A percentile compares a stretch with the other conserved stretches of the same genome.
These are phyloP conservation scores for Nothoprocta pentlandii DNA, from an alignment of 2,113 vertebrate species.

Conservation along the genomic window DNA sequence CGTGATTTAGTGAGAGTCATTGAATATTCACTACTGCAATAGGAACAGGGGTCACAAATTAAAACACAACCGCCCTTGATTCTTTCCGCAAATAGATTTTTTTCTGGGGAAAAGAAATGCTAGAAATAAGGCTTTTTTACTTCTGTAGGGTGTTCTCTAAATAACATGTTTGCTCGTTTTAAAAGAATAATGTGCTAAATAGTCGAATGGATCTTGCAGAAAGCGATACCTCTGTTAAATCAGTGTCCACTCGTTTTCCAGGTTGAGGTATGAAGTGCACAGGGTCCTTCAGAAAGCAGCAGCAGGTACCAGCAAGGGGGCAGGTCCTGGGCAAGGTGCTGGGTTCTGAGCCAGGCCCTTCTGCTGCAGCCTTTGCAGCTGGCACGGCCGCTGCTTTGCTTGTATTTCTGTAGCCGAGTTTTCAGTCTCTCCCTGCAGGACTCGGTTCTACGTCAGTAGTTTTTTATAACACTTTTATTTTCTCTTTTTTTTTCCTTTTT, in stretches of 20 bases:
- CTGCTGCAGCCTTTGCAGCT: not conserved
- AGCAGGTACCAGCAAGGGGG: not conserved
- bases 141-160: not conserved
- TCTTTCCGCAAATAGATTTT: not conserved
- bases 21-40: constrained; percentile 10
- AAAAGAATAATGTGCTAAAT: not conserved
- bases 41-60: constrained; percentile 36
- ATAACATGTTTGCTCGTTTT: not conserved
- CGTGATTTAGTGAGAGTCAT: constrained; percentile 36
- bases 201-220: not conserved
- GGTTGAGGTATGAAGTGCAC: not conserved
- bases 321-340: too few species aligned
- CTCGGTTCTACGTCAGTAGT: not conserved
- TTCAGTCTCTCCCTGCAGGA: not conserved
- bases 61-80: constrained; percentile 38
- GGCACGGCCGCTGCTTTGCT: not conserved
- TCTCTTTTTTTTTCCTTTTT: not conserved
- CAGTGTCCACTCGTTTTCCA: not conserved
- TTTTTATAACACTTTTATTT: not conserved
- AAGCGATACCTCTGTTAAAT: not conserved
- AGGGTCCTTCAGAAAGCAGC: not conserved
- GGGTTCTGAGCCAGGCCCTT: not conserved
- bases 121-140: not conserved
- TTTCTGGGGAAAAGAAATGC: not conserved
- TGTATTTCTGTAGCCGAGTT: not conserved